Base-by-base conservation (phyloP, 2,113 vertebrate genomes). In the Terrapene triunguis region DNA sequence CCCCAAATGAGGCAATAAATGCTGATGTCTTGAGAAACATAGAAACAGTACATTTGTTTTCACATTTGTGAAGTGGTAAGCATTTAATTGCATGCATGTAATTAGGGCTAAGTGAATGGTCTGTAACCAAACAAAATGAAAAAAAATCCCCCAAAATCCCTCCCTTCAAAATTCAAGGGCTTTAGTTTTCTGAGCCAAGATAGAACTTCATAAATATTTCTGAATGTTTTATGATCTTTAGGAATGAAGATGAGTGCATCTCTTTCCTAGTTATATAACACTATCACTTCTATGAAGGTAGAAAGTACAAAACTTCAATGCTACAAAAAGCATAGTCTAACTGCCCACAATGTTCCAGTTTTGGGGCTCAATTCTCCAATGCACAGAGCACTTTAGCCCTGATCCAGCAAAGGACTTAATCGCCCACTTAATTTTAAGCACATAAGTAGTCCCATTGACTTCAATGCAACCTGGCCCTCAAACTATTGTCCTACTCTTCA, bases 191-290 rank as follows among this genome's bases (percentile, higher is more conserved):
- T 89, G 89, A 93, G 92, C 96, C 82, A 54, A 95, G 90, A 91
- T 24, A 95, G 94, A 90, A 82, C 94, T 87, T 94, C 94, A 95
- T 90, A 94, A 96, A 93, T 95, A 95, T 95, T 97, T 95, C 93
- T 97, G 93, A 96, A 84, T 97, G 93, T 93, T 95, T 97, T 93
- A 89, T 93, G 72, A 92, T 92, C 55, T 94, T 96, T 82, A 89
- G 85, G 90, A 96, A 93, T 84, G 91, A 93, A 80, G 59, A 91
- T 87, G 81, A 96, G 96, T 96, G 96, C 96, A 93, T 95, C 81
- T 92, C 53, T 92, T 88, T 97, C 89, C 92, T 89, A 95, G 93
- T 97, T 97, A 97, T 82, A 92, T 97, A 97, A 98, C 89, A 92
- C 88, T 95, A 83, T 72, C 95, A 96, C 84, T 94, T 55, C 82